Evolutionary conservation across 2,113 vertebrate genomes (phyloP), one percentile per base, ranked within the genome.

Genomic region (Ia io): DNA sequence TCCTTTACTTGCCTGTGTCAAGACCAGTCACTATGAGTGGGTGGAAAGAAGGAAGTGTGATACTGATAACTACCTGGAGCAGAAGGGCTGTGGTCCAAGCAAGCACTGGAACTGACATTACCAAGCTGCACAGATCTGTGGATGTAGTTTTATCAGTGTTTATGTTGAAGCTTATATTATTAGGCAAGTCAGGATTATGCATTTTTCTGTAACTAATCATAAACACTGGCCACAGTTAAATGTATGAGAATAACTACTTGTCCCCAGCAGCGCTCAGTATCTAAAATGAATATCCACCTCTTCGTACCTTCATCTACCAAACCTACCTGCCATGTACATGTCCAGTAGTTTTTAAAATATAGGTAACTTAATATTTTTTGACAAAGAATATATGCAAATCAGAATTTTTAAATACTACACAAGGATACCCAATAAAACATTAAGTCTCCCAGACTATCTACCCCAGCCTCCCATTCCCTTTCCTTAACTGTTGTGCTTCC

Each of bases 311-410:
- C 42, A 53, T 56, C 77, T 84, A n/a, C 23, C 37, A 96, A 77
- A 49, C 12, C 51, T 56, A 65, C 51, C 28, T 23, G 9, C 20
- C 11, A 88, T 1, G 2, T 47, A 69, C 7, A 76, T 1, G 77
- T 47, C n/a, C n/a, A 87, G 8, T 4, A 88, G 13, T 78, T 71
- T 95, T 84, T 56, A 30, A 94, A 96, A 91, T 77, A 78, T 4
- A 88, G 5, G 25, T 35, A 56, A 71, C 13, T 71, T 65, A 76
- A 85, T 3, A 73, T n/a, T 47, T 47, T 79, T 88, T 94, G 6
- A 77, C 59, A 74, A 93, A 59, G 32, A 90, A 90, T 51, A 51
- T 6, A 91, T 37, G 18, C 9, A 83, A 83, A 83, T 65, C 44
- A 35, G 37, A 84, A 56, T 11, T 25, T 91, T 82, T 63, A 71